These are phyloP conservation scores for Leptonema lineaticorne DNA, from an alignment of 1,140 invertebrate genomes.

Conservation along the genomic window DNA sequence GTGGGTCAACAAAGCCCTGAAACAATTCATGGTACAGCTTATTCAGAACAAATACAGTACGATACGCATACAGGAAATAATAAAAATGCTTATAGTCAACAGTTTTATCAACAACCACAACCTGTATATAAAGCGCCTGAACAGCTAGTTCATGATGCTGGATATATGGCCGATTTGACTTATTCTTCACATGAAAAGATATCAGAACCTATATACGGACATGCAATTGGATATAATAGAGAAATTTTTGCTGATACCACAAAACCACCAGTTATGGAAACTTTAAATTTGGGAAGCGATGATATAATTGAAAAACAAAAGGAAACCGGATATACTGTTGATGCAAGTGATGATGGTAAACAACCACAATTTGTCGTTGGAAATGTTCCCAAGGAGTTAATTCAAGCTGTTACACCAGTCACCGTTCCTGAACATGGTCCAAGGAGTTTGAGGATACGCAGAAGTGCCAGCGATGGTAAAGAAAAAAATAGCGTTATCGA, in stretches of 20 bases:
- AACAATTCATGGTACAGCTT: conserved; percentile 53
- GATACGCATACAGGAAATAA: conserved; percentile 50
- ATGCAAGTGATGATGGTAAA: conserved; percentile 44
- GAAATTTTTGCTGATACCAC: conserved; percentile 47
- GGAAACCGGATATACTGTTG: conserved; percentile 45
- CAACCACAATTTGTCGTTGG: conserved; percentile 58
- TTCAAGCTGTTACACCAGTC: conserved; percentile 56
- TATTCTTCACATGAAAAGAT: conserved; percentile 4
- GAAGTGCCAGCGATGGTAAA: conserved; percentile 39
- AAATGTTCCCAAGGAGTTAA: conserved; percentile 56
- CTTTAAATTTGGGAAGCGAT: conserved; percentile 53
- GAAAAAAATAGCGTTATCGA: conserved; percentile 45
- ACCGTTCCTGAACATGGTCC: conserved; percentile 63
- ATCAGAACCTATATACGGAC: conserved; percentile 30
- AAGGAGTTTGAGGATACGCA: conserved; percentile 51
- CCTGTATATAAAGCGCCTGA: conserved; percentile 36
- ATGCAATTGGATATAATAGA: conserved; percentile 31
- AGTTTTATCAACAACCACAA: conserved; percentile 33
- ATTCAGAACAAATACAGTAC: conserved; percentile 51
- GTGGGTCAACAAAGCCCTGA: conserved; percentile 50
- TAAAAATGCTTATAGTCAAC: conserved; percentile 43
- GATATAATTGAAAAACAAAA: conserved; percentile 48
- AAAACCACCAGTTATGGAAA: conserved; percentile 47
- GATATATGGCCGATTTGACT: background rate
- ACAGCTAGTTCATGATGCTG: background rate